Conservation (phyloP, 2,797 vertebrate genomes). For the Cryptoblepharus egeriae region DNA sequence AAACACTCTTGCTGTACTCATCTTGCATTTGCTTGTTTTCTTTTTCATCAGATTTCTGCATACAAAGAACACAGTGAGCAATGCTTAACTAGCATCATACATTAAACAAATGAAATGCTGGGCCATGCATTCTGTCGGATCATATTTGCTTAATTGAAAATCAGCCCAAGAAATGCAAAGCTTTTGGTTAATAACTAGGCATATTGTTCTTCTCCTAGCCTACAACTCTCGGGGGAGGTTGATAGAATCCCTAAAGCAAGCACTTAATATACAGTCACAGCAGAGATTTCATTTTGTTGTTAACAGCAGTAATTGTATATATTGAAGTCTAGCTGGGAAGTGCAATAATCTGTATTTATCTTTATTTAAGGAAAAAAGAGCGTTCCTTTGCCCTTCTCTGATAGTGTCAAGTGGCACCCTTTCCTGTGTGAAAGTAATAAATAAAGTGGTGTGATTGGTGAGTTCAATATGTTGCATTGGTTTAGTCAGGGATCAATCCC, state of each 20-base stretch:
- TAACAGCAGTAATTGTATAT: conserved; percentile 54
- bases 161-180: conserved; percentile 35
- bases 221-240: conserved; percentile 7
- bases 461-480: conserved; percentile 44
- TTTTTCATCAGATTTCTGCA: conserved; percentile 25
- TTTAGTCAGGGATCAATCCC: too few species aligned
- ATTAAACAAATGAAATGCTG: conserved; percentile 32
- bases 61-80: conserved; percentile 33
- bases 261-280: conserved; percentile 47
- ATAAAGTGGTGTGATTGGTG: conserved; percentile 61
- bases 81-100: conserved; percentile 30
- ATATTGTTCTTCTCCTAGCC: conserved; percentile 40
- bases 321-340: conserved; percentile 55
- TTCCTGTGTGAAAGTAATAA: conserved; percentile 40
- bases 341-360: conserved; percentile 50
- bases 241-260: conserved; percentile 45
- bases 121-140: conserved; percentile 34
- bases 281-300: conserved; percentile 48
- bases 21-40: neutral
- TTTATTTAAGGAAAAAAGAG: conserved; percentile 37
- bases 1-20: neutral
- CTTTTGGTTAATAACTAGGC: conserved; percentile 34
- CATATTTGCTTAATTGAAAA: conserved; percentile 52
- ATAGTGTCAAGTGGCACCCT: conserved; percentile 30
- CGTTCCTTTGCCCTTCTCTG: conserved; percentile 47